Evolutionary conservation across 92 coral and sea anemone species (phyloP).

Genomic region (Heteractis magnifica): DNA sequence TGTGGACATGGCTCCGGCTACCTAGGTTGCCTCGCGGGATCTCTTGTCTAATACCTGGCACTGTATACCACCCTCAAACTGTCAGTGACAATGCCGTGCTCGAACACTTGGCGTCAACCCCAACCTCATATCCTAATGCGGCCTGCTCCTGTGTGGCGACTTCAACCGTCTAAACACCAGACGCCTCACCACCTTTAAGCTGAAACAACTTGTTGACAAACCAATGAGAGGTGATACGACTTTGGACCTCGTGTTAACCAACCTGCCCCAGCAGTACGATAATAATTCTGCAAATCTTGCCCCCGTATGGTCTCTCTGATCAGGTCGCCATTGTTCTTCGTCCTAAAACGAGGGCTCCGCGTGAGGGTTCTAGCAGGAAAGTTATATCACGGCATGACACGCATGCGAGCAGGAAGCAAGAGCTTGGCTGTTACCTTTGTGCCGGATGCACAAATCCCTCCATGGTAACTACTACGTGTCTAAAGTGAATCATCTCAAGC

Average conservation of each 20-base stretch:
- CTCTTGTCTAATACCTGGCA: constrained; percentile 35
- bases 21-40: constrained; percentile 31
- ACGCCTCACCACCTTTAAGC: constrained; percentile 37
- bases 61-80: constrained; percentile 31
- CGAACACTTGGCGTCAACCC: constrained; percentile 21
- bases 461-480: too few species aligned
- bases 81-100: constrained; percentile 33
- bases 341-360: neutral
- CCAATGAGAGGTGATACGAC: too few species aligned
- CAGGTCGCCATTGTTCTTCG: constrained; percentile 17
- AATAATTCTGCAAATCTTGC: constrained; percentile 31
- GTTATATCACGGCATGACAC: neutral
- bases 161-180: constrained; percentile 57
- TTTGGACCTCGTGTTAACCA: constrained; percentile 50
- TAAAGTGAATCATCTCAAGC: too few species aligned
- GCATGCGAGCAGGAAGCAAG: too few species aligned
- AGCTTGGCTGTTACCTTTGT: too few species aligned
- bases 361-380: neutral
- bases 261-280: constrained; percentile 42
- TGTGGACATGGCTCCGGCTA: constrained; percentile 45
- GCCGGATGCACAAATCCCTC: too few species aligned
- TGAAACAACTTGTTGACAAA: constrained; percentile 33
- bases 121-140: constrained; percentile 54
- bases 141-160: constrained; percentile 54
- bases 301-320: constrained; percentile 49